Evolutionary conservation across 2,888 invertebrate species (phyloP).

Genomic region (Rosalia funebris): DNA sequence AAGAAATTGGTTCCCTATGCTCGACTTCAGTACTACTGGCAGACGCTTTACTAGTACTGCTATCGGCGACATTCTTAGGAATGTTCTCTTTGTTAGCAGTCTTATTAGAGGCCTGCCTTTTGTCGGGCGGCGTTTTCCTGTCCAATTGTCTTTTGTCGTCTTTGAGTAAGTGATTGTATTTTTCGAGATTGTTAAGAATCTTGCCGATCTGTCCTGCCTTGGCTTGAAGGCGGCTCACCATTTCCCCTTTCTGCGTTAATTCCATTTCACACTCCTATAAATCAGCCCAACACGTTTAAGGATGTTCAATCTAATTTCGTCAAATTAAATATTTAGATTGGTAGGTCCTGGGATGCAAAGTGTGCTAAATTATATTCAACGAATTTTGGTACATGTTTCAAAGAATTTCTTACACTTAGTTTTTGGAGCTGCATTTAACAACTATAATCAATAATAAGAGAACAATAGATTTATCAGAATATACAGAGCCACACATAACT

Average conservation of each 20-base stretch:
- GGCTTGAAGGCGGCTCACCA: conserved; percentile 93
- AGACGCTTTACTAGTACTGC: conserved; percentile 17
- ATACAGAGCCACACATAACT: too few relatives aligned
- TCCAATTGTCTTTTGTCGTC: conserved; percentile 62
- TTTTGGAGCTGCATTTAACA: too few relatives aligned
- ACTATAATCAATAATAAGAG: too few relatives aligned
- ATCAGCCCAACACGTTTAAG: conserved; percentile 53
- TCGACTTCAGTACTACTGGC: conserved; percentile 30
- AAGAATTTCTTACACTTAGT: too few relatives aligned
- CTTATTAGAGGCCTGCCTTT: conserved; percentile 35
- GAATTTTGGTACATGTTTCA: too few relatives aligned
- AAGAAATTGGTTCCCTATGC: conserved; percentile 44
- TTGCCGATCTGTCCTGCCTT: conserved; percentile 96
- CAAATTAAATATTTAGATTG: too few relatives aligned
- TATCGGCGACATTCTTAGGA: conserved; percentile 35
- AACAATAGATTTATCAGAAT: too few relatives aligned
- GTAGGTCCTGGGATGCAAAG: too few relatives aligned
- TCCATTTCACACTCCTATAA: conserved; percentile 94
- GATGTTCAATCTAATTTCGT: too few relatives aligned
- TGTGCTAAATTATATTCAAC: too few relatives aligned
- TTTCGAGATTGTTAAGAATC: conserved; percentile 90
- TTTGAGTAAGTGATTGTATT: conserved; percentile 80
- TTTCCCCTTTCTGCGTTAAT: conserved; percentile 94
- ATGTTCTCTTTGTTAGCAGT: conserved; percentile 41
- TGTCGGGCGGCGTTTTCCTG: conserved; percentile 41